A percentile compares a stretch with the other conserved stretches of the same genome.
These are phyloP conservation scores for Drosophila mercatorum DNA, from an alignment of 2,888 invertebrate genomes.

Conservation along the genomic window DNA sequence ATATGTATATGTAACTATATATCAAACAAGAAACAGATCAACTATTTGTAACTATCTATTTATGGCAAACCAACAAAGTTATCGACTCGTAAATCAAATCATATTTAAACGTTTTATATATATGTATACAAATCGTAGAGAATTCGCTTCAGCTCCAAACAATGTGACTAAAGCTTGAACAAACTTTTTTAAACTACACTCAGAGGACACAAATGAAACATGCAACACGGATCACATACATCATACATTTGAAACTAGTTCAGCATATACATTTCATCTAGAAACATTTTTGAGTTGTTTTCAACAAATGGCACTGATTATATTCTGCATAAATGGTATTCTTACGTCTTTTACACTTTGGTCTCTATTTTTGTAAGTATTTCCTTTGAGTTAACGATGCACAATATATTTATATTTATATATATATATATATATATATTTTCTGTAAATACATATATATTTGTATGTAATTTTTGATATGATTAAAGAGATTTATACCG, in stretches of 20 bases:
- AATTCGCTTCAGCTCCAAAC: constrained; percentile 61
- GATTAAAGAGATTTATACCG: constrained; percentile 62
- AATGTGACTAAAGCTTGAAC: constrained; percentile 51
- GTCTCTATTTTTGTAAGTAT: constrained; percentile 64
- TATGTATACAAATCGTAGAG: constrained; percentile 61
- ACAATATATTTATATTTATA: constrained; percentile 39
- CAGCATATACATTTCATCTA: constrained; percentile 10
- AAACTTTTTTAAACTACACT: constrained; percentile 10
- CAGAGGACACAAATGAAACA: constrained; percentile 27
- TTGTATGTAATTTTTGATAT: constrained; percentile 72
- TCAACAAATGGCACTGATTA: constrained; percentile 66
- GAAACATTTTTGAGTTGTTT: constrained; percentile 72
- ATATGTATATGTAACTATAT: constrained; percentile 23
- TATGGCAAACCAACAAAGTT: constrained; percentile 37
- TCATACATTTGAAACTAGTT: not conserved
- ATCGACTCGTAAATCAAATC: constrained; percentile 48
- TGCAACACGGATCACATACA: constrained; percentile 18
- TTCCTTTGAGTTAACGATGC: constrained; percentile 48
- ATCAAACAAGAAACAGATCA: constrained; percentile 5
- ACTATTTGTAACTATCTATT: constrained; percentile 70
- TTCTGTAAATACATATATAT: constrained; percentile 59
- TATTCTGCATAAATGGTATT: constrained; percentile 57
- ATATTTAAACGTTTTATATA: constrained; percentile 67
- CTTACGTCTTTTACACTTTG: constrained; percentile 25
- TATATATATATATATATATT: constrained; percentile 38